Base-by-base conservation (phyloP, 2,797 vertebrate species). In the Malurus splendens region DNA sequence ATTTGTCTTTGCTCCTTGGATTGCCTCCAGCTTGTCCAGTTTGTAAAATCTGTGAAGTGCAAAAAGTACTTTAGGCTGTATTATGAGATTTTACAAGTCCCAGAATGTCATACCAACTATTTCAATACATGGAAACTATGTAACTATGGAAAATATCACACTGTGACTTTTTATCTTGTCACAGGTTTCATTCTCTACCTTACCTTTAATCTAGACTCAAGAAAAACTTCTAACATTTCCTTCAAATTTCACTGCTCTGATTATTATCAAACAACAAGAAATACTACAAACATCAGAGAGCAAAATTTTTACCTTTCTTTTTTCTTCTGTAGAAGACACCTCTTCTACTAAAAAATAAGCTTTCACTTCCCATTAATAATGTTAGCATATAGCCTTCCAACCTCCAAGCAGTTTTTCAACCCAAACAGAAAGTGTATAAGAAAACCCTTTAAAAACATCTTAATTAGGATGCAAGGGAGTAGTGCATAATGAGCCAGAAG, bases 91-190 rank as follows among this genome's bases (percentile, higher is more conserved):
- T 22, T n/a, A 66, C 48, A 18, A 45, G 47, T 61, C 27, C 23
- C 62, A 56, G 0, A 10, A 45, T 6, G 8, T 8, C 20, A 12
- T 25, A 62, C 5, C 20, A 60, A 1, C 0, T 42, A 76, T 27
- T 72, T 55, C 48, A 68, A 12, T 28, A 32, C 14, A 7, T 32
- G 32, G 32, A 32, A 72, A 64, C 22, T 68, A 32, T 32, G 61
- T 42, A 48, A 51, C 27, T 54, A 36, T 2, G 4, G 33, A 87
- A 86, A 84, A 28, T 38, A 84, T 11, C 42, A 32, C 4, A 4
- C 28, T 80, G 9, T 18, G 20, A 75, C 19, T 25, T 89, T 59
- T 23, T 62, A 20, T 12, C n/a, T 62, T 59, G 16, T 45, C 52
- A n/a, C 30, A 55, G 9, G 16, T 38, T 25, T 66, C 84, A 24